A percentile compares a stretch with the other conserved stretches of the same genome.
phyloP scores from a whole-genome alignment of 2,113 vertebrate species.

The human (Homo sapiens) region DNA sequence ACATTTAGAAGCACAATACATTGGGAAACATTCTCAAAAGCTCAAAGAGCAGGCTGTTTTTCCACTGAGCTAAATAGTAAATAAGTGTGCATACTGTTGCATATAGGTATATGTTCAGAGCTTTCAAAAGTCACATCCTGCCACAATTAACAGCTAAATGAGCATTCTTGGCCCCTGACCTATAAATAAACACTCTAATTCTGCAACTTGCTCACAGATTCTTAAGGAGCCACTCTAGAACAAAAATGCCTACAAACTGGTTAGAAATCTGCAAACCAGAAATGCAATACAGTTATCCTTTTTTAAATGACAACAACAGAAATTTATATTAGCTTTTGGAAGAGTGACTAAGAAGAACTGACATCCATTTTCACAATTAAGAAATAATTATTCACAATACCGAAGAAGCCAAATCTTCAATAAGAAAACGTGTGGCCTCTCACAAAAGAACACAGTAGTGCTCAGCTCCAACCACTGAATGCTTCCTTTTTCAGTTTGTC shows the following conservation, averaged over 20 bases:
- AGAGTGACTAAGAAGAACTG: neutral
- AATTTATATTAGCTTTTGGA: neutral
- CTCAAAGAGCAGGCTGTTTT: neutral
- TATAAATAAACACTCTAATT: constrained; percentile 61
- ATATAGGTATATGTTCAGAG: constrained; percentile 52
- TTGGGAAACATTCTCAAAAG: neutral
- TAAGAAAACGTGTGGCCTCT: neutral
- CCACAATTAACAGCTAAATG: constrained; percentile 59
- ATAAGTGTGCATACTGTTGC: neutral
- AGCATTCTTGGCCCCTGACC: constrained; percentile 36
- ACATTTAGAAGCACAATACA: neutral
- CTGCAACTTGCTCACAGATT: constrained; percentile 55
- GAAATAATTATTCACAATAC: neutral
- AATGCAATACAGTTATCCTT: neutral
- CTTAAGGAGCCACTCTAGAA: neutral
- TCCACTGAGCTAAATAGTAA: neutral
- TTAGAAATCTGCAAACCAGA: constrained; percentile 40
- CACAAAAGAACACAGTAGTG: neutral
- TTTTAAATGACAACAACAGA: neutral
- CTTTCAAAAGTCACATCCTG: constrained; percentile 57
- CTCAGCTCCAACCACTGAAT: neutral
- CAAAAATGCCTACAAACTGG: neutral
- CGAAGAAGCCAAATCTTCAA: neutral
- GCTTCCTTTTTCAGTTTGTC: neutral
- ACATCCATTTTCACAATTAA: constrained; percentile 21